These are phyloP conservation scores for Pseudachorutes palmiensis DNA, from an alignment of 1,140 invertebrate genomes.

Conservation along the genomic window DNA sequence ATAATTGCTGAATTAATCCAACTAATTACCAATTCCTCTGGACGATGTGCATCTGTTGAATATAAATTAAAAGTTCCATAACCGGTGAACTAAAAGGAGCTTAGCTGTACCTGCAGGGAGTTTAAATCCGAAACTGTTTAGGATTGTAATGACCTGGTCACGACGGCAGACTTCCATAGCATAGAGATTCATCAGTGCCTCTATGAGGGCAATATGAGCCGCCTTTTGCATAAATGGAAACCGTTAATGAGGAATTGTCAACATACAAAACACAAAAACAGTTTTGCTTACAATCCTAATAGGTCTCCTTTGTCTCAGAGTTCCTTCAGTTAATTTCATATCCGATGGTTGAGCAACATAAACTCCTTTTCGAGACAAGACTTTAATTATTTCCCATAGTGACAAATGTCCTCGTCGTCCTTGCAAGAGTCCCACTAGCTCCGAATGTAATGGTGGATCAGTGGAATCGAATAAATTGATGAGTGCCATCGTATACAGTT, in stretches of 20 bases:
- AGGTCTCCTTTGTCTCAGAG: slow-evolving; percentile 35
- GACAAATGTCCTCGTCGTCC: slow-evolving; percentile 2
- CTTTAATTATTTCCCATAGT: slow-evolving; percentile 38
- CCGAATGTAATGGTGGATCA: slow-evolving; percentile 7
- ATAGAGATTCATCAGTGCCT: slow-evolving; percentile 35
- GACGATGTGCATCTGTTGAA: slow-evolving; percentile 18
- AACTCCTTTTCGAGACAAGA: slow-evolving; percentile 32
- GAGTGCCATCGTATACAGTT: slow-evolving; percentile 32
- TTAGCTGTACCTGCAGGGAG: too few species aligned
- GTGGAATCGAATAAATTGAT: slow-evolving; percentile 23
- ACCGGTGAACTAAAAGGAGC: slow-evolving; percentile 4
- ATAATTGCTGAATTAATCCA: slow-evolving; percentile 35
- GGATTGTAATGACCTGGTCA: slow-evolving; percentile 29
- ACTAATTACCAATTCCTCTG: slow-evolving; percentile 31
- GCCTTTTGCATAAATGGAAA: slow-evolving; percentile 20
- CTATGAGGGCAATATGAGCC: slow-evolving; percentile 36
- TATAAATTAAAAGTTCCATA: background rate
- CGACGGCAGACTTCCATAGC: slow-evolving; percentile 28
- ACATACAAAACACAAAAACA: background rate
- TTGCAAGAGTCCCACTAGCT: background rate
- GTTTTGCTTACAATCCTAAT: background rate
- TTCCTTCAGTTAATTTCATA: slow-evolving; percentile 37
- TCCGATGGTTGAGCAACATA: slow-evolving; percentile 37
- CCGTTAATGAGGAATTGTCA: background rate
- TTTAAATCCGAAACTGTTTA: slow-evolving; percentile 28